These are phyloP conservation scores for Mionectes olivaceus DNA, from an alignment of 2,797 vertebrate genomes.

Conservation along the genomic window DNA sequence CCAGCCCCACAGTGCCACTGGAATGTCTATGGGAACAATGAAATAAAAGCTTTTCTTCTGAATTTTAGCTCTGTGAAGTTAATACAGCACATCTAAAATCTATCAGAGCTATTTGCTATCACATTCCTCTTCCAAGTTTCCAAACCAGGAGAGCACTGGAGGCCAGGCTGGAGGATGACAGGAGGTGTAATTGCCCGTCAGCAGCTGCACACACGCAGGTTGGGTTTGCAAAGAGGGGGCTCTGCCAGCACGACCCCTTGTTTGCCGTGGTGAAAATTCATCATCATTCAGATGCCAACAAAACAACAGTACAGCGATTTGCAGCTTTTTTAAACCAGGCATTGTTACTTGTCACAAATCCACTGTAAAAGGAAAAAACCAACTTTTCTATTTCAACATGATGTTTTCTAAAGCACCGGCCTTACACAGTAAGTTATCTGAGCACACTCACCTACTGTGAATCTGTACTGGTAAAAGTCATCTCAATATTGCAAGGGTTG, in stretches of 20 bases:
- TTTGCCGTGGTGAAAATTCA: not conserved
- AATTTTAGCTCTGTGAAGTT: not conserved
- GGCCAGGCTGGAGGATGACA: not conserved
- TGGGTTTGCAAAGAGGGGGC: not conserved
- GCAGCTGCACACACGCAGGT: not conserved
- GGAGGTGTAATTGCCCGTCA: not conserved
- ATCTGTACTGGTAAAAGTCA: not conserved
- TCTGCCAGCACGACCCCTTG: not conserved
- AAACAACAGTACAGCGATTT: not conserved
- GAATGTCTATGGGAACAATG: too few relatives aligned
- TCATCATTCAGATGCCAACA: fast-evolving
- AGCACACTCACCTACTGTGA: not conserved
- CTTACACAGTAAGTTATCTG: not conserved
- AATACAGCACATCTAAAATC: not conserved
- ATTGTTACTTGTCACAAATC: not conserved
- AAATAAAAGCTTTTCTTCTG: not conserved
- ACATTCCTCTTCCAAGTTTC: not conserved
- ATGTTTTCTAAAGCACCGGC: not conserved
- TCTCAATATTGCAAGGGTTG: not conserved
- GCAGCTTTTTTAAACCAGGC: not conserved
- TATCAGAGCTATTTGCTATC: not conserved
- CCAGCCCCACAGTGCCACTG: not conserved
- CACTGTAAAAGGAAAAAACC: not conserved
- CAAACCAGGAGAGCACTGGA: not conserved
- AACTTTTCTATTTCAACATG: not conserved